These are phyloP conservation scores for Luidia sarsii DNA, from an alignment of 53 echinoderm and acorn worm genomes.

Conservation along the genomic window DNA sequence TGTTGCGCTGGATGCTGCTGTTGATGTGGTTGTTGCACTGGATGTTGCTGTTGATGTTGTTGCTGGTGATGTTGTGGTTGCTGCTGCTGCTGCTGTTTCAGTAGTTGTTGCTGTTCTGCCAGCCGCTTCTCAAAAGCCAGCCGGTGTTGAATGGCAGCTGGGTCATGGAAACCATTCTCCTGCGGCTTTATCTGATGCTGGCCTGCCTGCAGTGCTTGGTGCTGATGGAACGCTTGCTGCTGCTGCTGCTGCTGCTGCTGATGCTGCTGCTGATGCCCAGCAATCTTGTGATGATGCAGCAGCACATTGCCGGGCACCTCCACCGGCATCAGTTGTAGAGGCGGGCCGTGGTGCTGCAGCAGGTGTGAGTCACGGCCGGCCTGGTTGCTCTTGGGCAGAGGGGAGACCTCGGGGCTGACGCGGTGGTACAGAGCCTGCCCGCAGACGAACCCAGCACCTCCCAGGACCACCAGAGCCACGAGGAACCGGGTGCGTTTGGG, in stretches of 20 bases:
- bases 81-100: conserved; percentile 1
- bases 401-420: no score
- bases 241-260: background rate
- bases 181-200: background rate
- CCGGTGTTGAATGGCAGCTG: no score
- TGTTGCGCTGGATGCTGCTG: background rate
- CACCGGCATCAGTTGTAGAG: no score
- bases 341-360: no score
- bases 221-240: background rate
- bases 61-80: background rate
- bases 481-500: background rate
- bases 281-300: no score
- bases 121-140: no score
- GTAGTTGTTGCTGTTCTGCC: no score
- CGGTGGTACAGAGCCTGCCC: background rate
- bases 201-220: background rate
- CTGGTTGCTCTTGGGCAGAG: no score
- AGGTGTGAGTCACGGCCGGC: no score
- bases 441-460: background rate
- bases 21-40: background rate
- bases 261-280: background rate
- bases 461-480: background rate
- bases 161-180: background rate
- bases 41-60: background rate
- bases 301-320: no score